These are phyloP conservation scores for Lamprologus callipterus DNA, from an alignment of 2,113 vertebrate species.

Conservation along the genomic window DNA sequence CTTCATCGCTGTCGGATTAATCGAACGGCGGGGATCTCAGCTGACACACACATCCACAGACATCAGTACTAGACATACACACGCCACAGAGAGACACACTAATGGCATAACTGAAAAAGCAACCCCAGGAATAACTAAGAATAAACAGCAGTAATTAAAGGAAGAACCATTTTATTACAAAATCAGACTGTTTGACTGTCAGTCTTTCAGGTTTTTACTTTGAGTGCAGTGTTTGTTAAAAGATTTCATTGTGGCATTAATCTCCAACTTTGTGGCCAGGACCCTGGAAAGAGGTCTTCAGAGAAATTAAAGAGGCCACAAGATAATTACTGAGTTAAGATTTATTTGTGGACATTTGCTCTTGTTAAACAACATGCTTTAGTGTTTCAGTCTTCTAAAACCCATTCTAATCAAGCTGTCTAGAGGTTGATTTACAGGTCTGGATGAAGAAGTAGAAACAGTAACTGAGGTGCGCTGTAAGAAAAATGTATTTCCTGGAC, in stretches of 20 bases:
- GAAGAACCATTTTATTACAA: background rate
- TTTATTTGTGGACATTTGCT: background rate
- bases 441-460: background rate
- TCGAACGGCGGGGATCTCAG: slow-evolving; percentile 33
- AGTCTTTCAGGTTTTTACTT: background rate
- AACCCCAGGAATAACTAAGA: background rate
- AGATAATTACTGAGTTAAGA: background rate
- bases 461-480: background rate
- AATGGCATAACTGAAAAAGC: background rate
- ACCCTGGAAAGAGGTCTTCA: background rate
- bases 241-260: background rate
- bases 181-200: background rate
- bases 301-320: background rate
- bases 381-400: background rate
- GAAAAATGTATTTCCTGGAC: background rate
- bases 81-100: background rate
- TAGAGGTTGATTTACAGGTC: background rate
- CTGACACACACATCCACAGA: background rate
- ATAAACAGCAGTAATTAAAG: background rate
- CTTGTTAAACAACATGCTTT: background rate
- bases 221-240: background rate
- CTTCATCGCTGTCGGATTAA: slow-evolving; percentile 40
- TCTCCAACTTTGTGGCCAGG: background rate
- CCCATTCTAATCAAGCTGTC: background rate
- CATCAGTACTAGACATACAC: background rate